phyloP scores from a whole-genome alignment of 2,113 vertebrate genomes.

The Gobiocypris rarus region DNA sequence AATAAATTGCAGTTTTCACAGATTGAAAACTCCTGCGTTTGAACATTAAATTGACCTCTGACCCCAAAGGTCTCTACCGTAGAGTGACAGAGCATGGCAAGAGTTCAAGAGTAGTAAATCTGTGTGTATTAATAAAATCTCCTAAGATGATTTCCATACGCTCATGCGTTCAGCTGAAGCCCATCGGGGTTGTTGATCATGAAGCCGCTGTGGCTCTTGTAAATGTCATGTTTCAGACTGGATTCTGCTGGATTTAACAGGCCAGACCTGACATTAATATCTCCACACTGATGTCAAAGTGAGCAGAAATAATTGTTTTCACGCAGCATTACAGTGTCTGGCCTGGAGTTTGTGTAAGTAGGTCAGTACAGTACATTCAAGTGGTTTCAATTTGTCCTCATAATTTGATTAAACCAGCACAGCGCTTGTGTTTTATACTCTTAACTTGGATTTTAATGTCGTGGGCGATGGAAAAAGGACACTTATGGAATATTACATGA shows the following conservation, averaged over 20 bases:
- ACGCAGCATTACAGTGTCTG: not conserved
- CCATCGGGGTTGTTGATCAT: not conserved
- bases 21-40: too few species aligned
- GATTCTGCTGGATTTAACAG: not conserved
- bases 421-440: not conserved
- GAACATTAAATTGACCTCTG: not conserved
- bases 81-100: not conserved
- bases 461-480: not conserved
- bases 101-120: not conserved
- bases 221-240: not conserved
- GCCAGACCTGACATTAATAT: conserved; percentile 2
- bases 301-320: conserved; percentile 19
- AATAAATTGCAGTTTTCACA: too few species aligned
- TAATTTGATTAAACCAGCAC: not conserved
- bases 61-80: not conserved
- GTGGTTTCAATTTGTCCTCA: not conserved
- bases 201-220: not conserved
- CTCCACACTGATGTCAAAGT: not conserved
- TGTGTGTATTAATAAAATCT: not conserved
- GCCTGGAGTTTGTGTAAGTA: conserved; percentile 1
- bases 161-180: not conserved
- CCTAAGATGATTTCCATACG: not conserved
- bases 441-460: not conserved
- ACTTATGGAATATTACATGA: not conserved
- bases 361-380: not conserved